Evolutionary conservation across 2,888 invertebrate species (phyloP).

Genomic region (Galerucella pusilla): DNA sequence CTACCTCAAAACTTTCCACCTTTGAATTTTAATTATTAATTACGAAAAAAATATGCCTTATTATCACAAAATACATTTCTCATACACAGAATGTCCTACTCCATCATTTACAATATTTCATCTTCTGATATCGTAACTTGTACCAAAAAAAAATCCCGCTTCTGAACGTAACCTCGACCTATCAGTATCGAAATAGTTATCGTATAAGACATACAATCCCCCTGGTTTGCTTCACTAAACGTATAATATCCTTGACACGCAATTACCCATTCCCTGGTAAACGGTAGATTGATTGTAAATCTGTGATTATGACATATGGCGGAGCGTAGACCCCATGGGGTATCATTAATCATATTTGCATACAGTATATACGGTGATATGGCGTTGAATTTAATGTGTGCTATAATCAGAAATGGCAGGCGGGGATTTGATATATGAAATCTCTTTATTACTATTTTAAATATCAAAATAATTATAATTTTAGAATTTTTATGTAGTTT

Average conservation of each 20-base stretch:
- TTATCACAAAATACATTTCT: too few relatives aligned
- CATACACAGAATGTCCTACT: too few relatives aligned
- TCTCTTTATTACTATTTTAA: conserved; percentile 7
- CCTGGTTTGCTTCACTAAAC: conserved; percentile 1
- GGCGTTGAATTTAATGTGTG: conserved; percentile 30
- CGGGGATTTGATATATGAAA: conserved; percentile 22
- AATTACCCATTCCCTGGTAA: conserved; percentile 33
- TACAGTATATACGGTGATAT: conserved; percentile 23
- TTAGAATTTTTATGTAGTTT: too few relatives aligned
- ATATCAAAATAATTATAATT: too few relatives aligned
- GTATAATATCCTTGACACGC: conserved; percentile 17
- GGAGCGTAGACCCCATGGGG: conserved; percentile 37
- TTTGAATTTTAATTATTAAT: too few relatives aligned
- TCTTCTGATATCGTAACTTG: too few relatives aligned
- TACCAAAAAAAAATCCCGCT: background rate
- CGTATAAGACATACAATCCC: background rate
- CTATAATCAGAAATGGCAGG: conserved; percentile 32
- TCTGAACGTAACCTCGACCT: background rate
- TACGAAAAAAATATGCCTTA: too few relatives aligned
- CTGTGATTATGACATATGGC: conserved; percentile 44
- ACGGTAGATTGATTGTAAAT: conserved; percentile 42
- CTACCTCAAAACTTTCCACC: too few relatives aligned
- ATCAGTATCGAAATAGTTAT: conserved; percentile 1
- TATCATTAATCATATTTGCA: conserved; percentile 44
- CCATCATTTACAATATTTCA: too few relatives aligned